Base-by-base conservation (phyloP, 2,888 invertebrate genomes). In the Cephalotes varians region DNA sequence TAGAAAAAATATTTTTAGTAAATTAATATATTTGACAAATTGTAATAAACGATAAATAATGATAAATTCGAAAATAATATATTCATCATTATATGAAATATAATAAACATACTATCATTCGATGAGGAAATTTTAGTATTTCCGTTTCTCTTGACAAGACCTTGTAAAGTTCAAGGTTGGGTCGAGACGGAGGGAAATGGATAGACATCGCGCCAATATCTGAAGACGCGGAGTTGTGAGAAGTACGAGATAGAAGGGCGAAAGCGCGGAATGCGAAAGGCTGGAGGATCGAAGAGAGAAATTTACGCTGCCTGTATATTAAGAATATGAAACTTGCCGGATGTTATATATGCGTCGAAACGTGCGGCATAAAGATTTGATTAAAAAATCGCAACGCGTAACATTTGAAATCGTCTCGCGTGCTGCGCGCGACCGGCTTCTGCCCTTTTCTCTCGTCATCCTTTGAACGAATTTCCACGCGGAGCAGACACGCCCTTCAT, bases 401-500 rank as follows among this genome's bases (percentile, higher is more conserved):
- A 60, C 49, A 67, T 31, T 72, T 58, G 56, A 81, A 69, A 80
- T 74, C 37, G n/a, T 62, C 44, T 49, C 37, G 65, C 64, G 10
- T 65, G 37, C 28, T 25, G 28, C 31, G 21, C 44, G 28, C 44
- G 31, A 18, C 1, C 28, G 37, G 54, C 34, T 49, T 71, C 37
- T 49, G 67, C 64, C 81, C 81, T 69, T 72, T 64, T 69, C 44
- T 44, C 86, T 65, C 62, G 83, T 76, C 85, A 71, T 56, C 56
- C 82, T 81, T 28, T 34, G 18, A 25, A 67, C 69, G 71, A 87
- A 85, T 82, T 85, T 82, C 84, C 83, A 58, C 34, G 77, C 56
- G 56, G 56, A 51, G 71, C 44, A 86, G 88, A 86, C 88, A 86
- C 89, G 87, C 87, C 88, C 88, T 85, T 87, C 87, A 87, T 86